A percentile compares a stretch with the other conserved stretches of the same genome.
phyloP scores from a whole-genome alignment of 2,797 vertebrate species.

The Falco novaeseelandiae region DNA sequence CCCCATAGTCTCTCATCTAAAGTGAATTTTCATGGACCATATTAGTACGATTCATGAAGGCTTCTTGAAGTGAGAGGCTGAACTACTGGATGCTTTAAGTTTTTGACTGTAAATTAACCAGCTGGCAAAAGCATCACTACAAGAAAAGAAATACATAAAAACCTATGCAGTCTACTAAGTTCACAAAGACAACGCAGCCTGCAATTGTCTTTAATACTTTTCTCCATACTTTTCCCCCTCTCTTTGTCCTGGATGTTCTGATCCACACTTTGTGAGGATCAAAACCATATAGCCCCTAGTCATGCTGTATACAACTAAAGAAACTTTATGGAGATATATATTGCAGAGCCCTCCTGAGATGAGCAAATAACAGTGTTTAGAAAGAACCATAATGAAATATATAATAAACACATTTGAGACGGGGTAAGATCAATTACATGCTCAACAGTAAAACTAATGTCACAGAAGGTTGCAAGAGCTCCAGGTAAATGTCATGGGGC shows the following conservation, averaged over 20 bases:
- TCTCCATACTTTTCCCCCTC: not conserved
- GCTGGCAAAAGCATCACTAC: not conserved
- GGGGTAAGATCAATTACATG: not conserved
- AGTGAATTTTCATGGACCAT: not conserved
- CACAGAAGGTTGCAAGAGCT: not conserved
- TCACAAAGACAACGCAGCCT: not conserved
- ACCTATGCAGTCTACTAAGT: not conserved
- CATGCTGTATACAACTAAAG: not conserved
- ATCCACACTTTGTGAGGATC: not conserved
- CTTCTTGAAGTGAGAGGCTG: not conserved
- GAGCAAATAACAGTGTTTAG: not conserved
- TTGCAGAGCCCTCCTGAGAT: not conserved
- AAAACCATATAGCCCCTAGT: not conserved
- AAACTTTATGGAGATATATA: not conserved
- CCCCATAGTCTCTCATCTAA: not conserved
- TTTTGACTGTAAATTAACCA: slow-evolving; percentile 36
- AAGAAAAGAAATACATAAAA: slow-evolving; percentile 3
- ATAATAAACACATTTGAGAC: not conserved
- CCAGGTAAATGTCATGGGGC: not conserved
- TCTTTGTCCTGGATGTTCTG: not conserved
- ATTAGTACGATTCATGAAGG: not conserved
- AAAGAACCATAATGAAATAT: not conserved
- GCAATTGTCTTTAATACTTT: not conserved
- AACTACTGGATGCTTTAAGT: not conserved
- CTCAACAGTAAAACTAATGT: not conserved